Percentiles rank a stretch among this genome's conserved stretches.
phyloP scores from a whole-genome alignment of 1,140 invertebrate species.

The Brachionus calyciflorus region DNA sequence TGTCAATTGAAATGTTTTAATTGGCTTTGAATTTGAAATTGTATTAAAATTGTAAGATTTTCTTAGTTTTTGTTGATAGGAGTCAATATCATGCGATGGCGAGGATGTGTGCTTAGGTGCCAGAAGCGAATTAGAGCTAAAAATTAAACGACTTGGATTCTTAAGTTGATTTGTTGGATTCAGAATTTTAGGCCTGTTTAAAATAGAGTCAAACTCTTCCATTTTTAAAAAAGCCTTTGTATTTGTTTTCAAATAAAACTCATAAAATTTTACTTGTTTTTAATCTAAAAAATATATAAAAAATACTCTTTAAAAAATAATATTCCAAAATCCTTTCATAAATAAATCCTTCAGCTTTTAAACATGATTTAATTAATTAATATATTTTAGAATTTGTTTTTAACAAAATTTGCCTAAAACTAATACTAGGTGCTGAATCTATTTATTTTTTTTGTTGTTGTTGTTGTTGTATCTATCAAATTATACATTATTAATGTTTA shows the following conservation, averaged over 20 bases:
- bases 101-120: background rate
- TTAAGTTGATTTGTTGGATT: background rate
- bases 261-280: background rate
- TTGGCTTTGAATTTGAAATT: background rate
- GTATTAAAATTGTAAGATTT: slow-evolving; percentile 33
- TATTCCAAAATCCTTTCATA: too few relatives aligned
- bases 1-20: slow-evolving; percentile 19
- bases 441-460: too few relatives aligned
- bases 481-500: too few relatives aligned
- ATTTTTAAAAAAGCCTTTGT: background rate
- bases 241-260: slow-evolving; percentile 25
- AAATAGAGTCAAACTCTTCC: slow-evolving; percentile 12
- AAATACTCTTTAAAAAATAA: too few relatives aligned
- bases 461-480: too few relatives aligned
- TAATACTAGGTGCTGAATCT: too few relatives aligned
- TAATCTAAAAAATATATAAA: too few relatives aligned
- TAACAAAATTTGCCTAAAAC: too few relatives aligned
- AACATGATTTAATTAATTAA: too few relatives aligned
- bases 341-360: too few relatives aligned
- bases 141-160: background rate
- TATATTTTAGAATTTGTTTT: too few relatives aligned
- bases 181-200: slow-evolving; percentile 8
- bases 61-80: slow-evolving; percentile 6
- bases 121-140: background rate
- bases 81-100: background rate